Conservation (phyloP, 2,888 invertebrate species). For the Hypena proboscidalis region DNA sequence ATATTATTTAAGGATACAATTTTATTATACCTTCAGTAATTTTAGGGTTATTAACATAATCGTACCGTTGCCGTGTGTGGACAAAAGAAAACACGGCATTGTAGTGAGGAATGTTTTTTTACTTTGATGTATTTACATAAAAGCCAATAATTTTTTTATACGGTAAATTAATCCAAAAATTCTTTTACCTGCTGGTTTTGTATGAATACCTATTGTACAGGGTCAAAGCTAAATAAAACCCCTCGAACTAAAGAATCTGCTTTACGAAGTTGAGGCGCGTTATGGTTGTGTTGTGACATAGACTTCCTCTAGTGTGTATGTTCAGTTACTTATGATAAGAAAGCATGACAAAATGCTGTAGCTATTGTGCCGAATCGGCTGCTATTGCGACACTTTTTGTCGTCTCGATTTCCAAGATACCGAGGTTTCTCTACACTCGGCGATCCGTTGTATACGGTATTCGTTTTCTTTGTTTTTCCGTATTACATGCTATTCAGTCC, state of each 20-base stretch:
- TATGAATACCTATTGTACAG: slow-evolving; percentile 14
- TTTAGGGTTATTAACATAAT: too few species aligned
- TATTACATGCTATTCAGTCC: too few species aligned
- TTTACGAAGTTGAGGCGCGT: too few species aligned
- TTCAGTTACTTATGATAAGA: slow-evolving; percentile 52
- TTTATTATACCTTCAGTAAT: too few species aligned
- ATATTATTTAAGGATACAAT: too few species aligned
- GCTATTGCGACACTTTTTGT: slow-evolving; percentile 42
- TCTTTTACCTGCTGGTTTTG: slow-evolving; percentile 24
- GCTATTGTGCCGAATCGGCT: slow-evolving; percentile 36
- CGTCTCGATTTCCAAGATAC: slow-evolving; percentile 29
- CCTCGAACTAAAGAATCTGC: background rate
- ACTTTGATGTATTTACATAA: too few species aligned
- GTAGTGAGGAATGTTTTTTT: too few species aligned
- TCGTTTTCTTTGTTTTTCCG: background rate
- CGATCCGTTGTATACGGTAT: slow-evolving; percentile 4
- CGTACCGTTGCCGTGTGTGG: too few species aligned
- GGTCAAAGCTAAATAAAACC: slow-evolving; percentile 5
- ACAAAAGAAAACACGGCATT: too few species aligned
- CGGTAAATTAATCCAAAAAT: slow-evolving; percentile 2
- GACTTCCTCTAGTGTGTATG: slow-evolving; percentile 9
- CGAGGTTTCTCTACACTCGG: slow-evolving; percentile 32
- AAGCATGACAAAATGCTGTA: slow-evolving; percentile 49
- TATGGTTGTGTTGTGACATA: background rate
- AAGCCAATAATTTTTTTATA: slow-evolving; percentile 17